A percentile compares a stretch with the other conserved stretches of the same genome.
Evolutionary conservation across 2,888 invertebrate species (phyloP).

Genomic region (Ecliptopera silaceata): DNA sequence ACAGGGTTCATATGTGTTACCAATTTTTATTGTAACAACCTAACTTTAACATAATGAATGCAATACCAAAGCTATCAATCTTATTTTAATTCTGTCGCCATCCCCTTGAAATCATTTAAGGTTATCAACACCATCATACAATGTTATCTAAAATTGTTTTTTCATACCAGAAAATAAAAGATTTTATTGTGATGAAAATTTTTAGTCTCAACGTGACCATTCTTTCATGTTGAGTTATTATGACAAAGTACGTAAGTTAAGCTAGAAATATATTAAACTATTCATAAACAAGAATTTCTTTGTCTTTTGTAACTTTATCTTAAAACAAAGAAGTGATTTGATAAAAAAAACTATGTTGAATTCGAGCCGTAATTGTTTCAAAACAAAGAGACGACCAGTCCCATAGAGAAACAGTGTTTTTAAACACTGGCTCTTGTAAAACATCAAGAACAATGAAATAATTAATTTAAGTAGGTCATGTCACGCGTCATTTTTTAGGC

Average conservation of each 20-base stretch:
- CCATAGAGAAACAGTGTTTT: neutral
- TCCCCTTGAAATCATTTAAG: conserved; percentile 20
- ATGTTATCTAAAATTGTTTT: conserved; percentile 30
- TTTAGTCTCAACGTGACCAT: neutral
- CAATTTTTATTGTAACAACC: no score
- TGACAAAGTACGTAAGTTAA: no score
- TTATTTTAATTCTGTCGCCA: conserved; percentile 24
- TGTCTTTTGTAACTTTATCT: neutral
- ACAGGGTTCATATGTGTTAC: no score
- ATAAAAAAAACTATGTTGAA: neutral
- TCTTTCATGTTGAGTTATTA: neutral
- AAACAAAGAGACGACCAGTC: neutral
- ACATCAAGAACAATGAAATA: no score
- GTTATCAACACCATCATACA: conserved; percentile 26
- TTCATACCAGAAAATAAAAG: conserved; percentile 10
- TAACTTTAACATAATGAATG: neutral
- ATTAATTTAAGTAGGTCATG: no score
- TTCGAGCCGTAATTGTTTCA: conserved; percentile 1
- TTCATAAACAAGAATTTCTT: conserved; percentile 1
- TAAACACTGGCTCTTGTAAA: neutral
- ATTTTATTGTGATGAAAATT: conserved; percentile 1
- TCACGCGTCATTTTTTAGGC: no score
- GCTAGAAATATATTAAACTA: no score
- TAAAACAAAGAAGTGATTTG: conserved; percentile 4
- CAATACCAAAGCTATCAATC: conserved; percentile 24